A percentile compares a stretch with the other conserved stretches of the same genome.
phyloP scores from a whole-genome alignment of 2,797 vertebrate genomes.

The Xerus rutilus region DNA sequence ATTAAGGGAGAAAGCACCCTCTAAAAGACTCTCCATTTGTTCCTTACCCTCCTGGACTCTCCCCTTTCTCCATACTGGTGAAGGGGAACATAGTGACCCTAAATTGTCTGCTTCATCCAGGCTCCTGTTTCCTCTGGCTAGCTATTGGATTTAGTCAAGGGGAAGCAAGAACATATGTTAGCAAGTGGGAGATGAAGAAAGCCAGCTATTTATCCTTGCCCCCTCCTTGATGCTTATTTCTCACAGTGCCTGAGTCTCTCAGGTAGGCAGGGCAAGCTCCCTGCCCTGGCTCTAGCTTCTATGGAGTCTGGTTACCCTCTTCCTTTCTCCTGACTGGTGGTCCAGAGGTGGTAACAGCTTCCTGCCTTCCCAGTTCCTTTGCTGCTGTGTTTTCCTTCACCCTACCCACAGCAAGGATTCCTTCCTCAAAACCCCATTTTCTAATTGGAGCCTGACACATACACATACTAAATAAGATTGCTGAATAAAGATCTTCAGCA shows the following conservation, averaged over 20 bases:
- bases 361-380: background rate
- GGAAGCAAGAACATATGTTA: background rate
- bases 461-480: background rate
- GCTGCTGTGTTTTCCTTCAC: background rate
- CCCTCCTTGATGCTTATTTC: background rate
- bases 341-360: background rate
- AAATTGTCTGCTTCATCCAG: background rate
- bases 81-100: background rate
- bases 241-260: background rate
- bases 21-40: background rate
- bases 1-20: background rate
- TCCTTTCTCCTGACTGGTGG: background rate
- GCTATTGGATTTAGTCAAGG: background rate
- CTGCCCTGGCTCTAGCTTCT: background rate
- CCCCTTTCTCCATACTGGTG: background rate
- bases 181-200: background rate
- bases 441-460: background rate
- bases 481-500: background rate
- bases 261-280: background rate
- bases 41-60: background rate
- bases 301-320: background rate
- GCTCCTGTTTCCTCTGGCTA: background rate
- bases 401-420: background rate
- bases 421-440: conserved; percentile 7
- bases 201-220: background rate